Conservation (phyloP, 2,888 invertebrate species). For the Ormyrus rosae region DNA sequence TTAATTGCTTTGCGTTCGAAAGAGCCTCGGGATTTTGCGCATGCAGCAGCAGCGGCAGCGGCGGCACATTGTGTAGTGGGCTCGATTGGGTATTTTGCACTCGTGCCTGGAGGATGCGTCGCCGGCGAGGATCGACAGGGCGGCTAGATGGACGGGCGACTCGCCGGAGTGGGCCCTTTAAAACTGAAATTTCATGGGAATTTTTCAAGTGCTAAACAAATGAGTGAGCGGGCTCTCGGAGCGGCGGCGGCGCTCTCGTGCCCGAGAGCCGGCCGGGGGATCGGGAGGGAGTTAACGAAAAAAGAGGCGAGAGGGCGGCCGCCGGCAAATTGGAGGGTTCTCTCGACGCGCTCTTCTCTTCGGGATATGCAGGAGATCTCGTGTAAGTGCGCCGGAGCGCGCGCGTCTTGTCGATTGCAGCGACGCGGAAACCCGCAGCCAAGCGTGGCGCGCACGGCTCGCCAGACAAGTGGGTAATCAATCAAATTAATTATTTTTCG, state of each 20-base stretch:
- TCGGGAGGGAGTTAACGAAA: conserved; percentile 41
- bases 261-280: too few species aligned
- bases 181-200: conserved; percentile 60
- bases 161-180: conserved; percentile 46
- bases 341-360: not conserved
- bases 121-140: not conserved
- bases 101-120: not conserved
- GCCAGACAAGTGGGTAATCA: conserved; percentile 42
- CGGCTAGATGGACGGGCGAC: conserved; percentile 11
- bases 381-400: not conserved
- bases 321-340: conserved; percentile 63
- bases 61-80: not conserved
- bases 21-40: not conserved
- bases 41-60: not conserved
- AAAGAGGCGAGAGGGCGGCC: conserved; percentile 39
- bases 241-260: too few species aligned
- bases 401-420: conserved; percentile 8
- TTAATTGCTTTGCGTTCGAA: conserved; percentile 30
- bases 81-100: conserved; percentile 21
- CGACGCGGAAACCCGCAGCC: conserved; percentile 29
- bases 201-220: conserved; percentile 61
- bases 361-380: not conserved
- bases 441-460: not conserved
- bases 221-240: conserved; percentile 31
- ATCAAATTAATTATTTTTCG: conserved; percentile 42